Evolutionary conservation across 2,797 vertebrate genomes (phyloP).

Genomic region (Peromyscus eremicus): DNA sequence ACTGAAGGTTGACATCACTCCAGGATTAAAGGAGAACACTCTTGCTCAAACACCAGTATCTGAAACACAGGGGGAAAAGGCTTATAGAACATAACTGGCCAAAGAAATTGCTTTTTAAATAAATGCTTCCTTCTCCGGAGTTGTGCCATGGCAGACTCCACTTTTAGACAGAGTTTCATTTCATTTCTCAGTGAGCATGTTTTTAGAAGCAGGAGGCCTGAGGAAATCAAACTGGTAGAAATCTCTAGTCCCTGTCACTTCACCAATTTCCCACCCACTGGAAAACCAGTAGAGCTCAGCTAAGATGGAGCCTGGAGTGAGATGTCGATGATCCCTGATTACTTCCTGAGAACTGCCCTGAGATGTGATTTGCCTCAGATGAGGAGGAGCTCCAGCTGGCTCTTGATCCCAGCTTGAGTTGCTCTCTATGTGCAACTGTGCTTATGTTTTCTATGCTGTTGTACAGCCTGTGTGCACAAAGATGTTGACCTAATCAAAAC

Average conservation of each 20-base stretch:
- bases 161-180: conserved; percentile 63
- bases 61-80: background rate
- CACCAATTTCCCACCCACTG: background rate
- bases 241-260: background rate
- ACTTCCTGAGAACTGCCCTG: background rate
- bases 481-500: background rate
- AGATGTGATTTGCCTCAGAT: background rate
- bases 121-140: conserved; percentile 56
- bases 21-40: conserved; percentile 49
- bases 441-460: background rate
- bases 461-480: background rate
- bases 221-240: conserved; percentile 46
- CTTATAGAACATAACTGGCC: conserved; percentile 42
- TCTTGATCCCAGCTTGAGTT: too few relatives aligned
- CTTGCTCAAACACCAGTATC: conserved; percentile 63
- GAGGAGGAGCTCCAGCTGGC: background rate
- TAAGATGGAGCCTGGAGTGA: background rate
- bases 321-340: background rate
- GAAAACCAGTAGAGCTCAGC: background rate
- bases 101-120: conserved; percentile 78
- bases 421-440: background rate
- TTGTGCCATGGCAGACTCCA: conserved; percentile 2
- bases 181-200: conserved; percentile 29
- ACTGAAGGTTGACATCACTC: conserved; percentile 28
- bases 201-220: conserved; percentile 58